phyloP scores from a whole-genome alignment of 2,113 vertebrate genomes.

The Halichoeres trimaculatus region DNA sequence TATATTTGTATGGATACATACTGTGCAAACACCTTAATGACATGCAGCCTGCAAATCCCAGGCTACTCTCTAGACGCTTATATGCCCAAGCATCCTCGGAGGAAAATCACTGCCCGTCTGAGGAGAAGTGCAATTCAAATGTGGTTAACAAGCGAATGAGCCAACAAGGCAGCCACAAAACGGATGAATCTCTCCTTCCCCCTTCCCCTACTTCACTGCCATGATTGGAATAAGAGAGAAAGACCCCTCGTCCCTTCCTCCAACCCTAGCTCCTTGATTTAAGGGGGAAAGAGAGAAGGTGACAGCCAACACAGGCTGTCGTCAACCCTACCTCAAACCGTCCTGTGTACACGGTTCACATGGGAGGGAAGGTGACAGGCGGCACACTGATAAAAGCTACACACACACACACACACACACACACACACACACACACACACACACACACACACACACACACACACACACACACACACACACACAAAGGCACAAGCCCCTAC shows the following conservation, averaged over 20 bases:
- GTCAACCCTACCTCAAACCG: conserved; percentile 65
- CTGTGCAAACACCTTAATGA: conserved; percentile 57
- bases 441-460: background rate
- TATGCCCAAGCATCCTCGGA: conserved; percentile 44
- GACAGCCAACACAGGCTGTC: conserved; percentile 70
- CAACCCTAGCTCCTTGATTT: conserved; percentile 42
- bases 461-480: background rate
- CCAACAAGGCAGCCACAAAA: conserved; percentile 38
- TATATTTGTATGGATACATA: conserved; percentile 38
- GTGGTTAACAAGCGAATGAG: conserved; percentile 49
- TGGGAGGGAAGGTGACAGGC: conserved; percentile 65
- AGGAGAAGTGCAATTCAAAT: conserved; percentile 55
- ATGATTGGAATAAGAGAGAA: conserved; percentile 29
- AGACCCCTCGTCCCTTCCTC: background rate
- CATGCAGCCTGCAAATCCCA: conserved; percentile 44
- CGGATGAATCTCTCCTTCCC: conserved; percentile 47
- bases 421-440: conserved; percentile 1
- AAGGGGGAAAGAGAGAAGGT: conserved; percentile 66
- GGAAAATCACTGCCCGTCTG: conserved; percentile 30
- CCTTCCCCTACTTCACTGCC: conserved; percentile 20
- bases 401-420: background rate
- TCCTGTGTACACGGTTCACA: conserved; percentile 63
- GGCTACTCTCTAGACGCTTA: conserved; percentile 49
- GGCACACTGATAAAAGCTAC: conserved; percentile 55
- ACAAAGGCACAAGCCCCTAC: conserved; percentile 9